Base-by-base conservation (phyloP, 1,140 invertebrate genomes). In the Leptinotarsa undecemlineata region DNA sequence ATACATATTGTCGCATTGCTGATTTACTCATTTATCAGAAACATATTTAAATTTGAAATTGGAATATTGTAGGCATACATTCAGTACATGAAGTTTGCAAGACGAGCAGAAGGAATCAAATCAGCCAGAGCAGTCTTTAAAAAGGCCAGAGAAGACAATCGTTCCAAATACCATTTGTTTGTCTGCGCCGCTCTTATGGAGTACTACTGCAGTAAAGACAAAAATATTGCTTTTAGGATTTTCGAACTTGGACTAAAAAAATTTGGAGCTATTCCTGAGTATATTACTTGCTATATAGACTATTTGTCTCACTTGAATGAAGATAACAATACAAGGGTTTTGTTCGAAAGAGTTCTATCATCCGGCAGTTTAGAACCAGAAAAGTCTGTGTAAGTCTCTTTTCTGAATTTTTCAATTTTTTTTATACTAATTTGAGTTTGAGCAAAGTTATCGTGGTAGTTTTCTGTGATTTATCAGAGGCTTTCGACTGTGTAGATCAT, bases 131-230 rank as follows among this genome's bases (percentile, higher is more conserved):
- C 90, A 17, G 93, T 99, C 33, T 99, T 99, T 82, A 98, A 99
- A 87, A 89, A 94, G 81, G 97, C 97, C 0, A 86, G 98, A 63
- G 97, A 99, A 85, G 98, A 99, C 85, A 82, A 89, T 3, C 88
- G 94, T 68, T 93, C 92, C 1, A 92, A 91, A 48, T 96, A 96
- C 86, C 97, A 99, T 84, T 94, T 99, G 60, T 99, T 95, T 84
- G 96, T 99, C 3, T 94, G 97, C 1, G 97, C 98, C 17, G 97
- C 98, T 1, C 87, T 99, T 0, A 99, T 99, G 96, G 98, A 99
- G 87, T 99, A 99, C 86, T 99, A 99, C 83, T 99, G 97, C 84
- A 98, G 95, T 70, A 99, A 99, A 89, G 98, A 99, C 86, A 98
- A 98, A 86, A 97, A 96, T 84, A 96, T 99, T 71, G 98, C 98